Percentiles rank a stretch among this genome's conserved stretches.
Conservation (phyloP, 2,888 invertebrate species). For the Patella caerulea region DNA sequence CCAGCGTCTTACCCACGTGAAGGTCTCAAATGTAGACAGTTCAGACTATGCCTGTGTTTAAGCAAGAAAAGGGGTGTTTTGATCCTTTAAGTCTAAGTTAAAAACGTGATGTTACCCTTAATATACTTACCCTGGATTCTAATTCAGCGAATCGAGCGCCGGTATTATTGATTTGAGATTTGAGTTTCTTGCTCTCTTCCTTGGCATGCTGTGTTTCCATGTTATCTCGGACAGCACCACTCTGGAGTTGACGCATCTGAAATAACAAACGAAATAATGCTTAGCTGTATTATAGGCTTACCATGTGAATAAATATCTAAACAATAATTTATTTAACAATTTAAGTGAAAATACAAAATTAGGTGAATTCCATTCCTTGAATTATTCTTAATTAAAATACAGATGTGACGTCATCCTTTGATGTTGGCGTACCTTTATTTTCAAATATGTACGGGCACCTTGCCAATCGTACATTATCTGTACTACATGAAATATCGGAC, state of each 20-base stretch:
- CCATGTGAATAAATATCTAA: too few relatives aligned
- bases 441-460: too few relatives aligned
- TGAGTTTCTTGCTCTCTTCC: slow-evolving; percentile 72
- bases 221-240: slow-evolving; percentile 68
- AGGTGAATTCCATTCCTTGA: too few relatives aligned
- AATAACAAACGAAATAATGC: slow-evolving; percentile 8
- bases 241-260: slow-evolving; percentile 72
- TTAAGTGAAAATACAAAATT: too few relatives aligned
- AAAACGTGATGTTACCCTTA: neutral
- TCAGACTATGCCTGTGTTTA: neutral
- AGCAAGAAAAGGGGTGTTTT: neutral
- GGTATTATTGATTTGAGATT: slow-evolving; percentile 47
- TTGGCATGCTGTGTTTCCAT: slow-evolving; percentile 70
- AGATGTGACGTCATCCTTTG: too few relatives aligned
- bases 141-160: slow-evolving; percentile 40
- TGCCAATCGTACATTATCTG: too few relatives aligned
- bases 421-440: too few relatives aligned
- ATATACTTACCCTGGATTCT: slow-evolving; percentile 44
- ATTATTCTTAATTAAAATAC: too few relatives aligned
- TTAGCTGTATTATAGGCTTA: too few relatives aligned
- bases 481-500: too few relatives aligned
- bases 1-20: neutral
- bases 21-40: neutral
- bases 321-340: too few relatives aligned
- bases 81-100: neutral